These are phyloP conservation scores for Onthophagus sagittarius DNA, from an alignment of 2,888 invertebrate species.

Conservation along the genomic window DNA sequence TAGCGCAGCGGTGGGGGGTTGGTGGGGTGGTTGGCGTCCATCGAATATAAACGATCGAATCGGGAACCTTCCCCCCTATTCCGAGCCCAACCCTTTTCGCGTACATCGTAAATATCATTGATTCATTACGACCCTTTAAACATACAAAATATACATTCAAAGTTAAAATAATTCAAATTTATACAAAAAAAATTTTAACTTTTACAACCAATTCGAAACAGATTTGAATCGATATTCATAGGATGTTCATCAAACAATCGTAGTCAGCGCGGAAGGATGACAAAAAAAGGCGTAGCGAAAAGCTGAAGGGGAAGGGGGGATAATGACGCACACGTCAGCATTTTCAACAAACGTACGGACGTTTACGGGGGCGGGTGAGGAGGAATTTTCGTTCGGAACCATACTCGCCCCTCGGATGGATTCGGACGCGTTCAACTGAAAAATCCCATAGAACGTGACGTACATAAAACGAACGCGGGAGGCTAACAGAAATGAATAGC, in stretches of 20 bases:
- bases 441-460: conserved; percentile 36
- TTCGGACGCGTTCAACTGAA: conserved; percentile 30
- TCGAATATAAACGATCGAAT: conserved; percentile 28
- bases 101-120: conserved; percentile 15
- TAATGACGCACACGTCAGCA: conserved; percentile 26
- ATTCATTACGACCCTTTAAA: neutral
- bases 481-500: conserved; percentile 21
- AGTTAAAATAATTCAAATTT: neutral
- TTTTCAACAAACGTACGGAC: conserved; percentile 23
- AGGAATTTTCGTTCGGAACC: conserved; percentile 27
- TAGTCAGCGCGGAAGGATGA: conserved; percentile 20
- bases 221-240: conserved; percentile 12
- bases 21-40: neutral
- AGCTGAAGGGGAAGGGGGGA: neutral
- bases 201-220: neutral
- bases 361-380: conserved; percentile 22
- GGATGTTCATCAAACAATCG: conserved; percentile 16
- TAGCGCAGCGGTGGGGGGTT: neutral
- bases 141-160: neutral
- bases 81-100: conserved; percentile 27
- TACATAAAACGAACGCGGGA: conserved; percentile 29
- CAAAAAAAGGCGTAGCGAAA: too few relatives aligned
- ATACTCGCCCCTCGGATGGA: conserved; percentile 5
- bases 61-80: conserved; percentile 3
- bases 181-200: neutral